Evolutionary conservation across 2,113 vertebrate genomes (phyloP), one percentile per base, ranked within the genome.

Genomic region (Callospermophilus lateralis): DNA sequence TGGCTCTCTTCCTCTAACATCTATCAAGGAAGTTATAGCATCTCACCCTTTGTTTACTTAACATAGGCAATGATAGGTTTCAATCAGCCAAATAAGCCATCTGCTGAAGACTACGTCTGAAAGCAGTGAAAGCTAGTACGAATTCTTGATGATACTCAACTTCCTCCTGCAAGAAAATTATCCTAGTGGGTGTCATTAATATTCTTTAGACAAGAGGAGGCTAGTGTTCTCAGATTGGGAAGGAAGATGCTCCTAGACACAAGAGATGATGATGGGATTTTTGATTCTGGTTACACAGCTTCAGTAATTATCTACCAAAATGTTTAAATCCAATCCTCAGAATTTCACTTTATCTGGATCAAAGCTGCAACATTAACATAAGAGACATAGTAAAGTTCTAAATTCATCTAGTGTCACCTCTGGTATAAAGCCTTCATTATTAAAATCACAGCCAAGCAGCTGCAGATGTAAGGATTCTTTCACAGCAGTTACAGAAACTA

Each of bases 41-140:
- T 97, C 45, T 93, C 61, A 48, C 15, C 6, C 20, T 74, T 80
- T 73, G 37, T 58, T 92, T 89, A 88, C 68, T 90, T 83, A 92
- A 68, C n/a, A 87, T 17, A 48, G 22, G 28, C 32, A 55, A 28
- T 78, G n/a, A 37, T 92, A 92, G 28, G 45, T 80, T 89, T 94
- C 73, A 51, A 32, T 84, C 28, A 89, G 73, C 24, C 32, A 97
- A 19, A 1, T 19, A 87, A 90, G 13, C 53, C 55, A 81, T 79
- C 19, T 22, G 2, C 39, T 86, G 51, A 30, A 96, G 39, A 78
- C n/a, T 65, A 45, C 12, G 0, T 68, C 17, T 89, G 39, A 95
- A 61, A 93, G 39, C 63, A 84, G 34, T 42, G 58, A 88, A 63
- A 61, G 3, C 6, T 88, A 8, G 6, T 67, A 24, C 67, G 45